Conservation (phyloP, 2,113 vertebrate genomes). For the Colaptes auratus region DNA sequence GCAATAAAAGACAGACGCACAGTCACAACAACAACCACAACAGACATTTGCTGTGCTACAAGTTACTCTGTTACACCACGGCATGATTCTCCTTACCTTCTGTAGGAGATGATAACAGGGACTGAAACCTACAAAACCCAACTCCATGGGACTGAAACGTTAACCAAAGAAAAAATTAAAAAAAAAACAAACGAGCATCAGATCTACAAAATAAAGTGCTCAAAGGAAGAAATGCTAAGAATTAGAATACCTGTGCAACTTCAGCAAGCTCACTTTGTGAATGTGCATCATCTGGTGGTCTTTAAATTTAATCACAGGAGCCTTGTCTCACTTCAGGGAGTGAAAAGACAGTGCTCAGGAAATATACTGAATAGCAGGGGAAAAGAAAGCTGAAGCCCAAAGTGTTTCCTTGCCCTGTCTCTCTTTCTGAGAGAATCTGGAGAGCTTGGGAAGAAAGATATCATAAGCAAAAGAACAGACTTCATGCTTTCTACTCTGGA, state of each 20-base stretch:
- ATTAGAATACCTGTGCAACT: background rate
- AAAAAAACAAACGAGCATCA: background rate
- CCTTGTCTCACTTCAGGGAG: background rate
- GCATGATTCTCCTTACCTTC: background rate
- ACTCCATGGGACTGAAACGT: background rate
- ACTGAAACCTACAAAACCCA: too few relatives aligned
- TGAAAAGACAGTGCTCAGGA: background rate
- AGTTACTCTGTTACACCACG: background rate
- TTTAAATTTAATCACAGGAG: background rate
- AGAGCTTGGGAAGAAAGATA: background rate
- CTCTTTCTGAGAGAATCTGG: background rate
- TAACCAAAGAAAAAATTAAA: background rate
- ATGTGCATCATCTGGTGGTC: background rate
- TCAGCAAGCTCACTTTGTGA: background rate
- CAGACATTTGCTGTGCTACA: background rate
- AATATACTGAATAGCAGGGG: background rate
- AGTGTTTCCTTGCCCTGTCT: background rate
- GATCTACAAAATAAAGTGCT: background rate
- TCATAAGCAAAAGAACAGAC: background rate
- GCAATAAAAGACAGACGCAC: background rate
- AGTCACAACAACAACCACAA: constrained; percentile 11
- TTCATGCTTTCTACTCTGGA: background rate
- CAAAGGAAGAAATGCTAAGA: background rate
- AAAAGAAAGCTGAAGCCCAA: background rate
- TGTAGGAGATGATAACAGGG: background rate